These are phyloP conservation scores for Sebastes cheni DNA, from an alignment of 2,797 vertebrate genomes.

Conservation along the genomic window DNA sequence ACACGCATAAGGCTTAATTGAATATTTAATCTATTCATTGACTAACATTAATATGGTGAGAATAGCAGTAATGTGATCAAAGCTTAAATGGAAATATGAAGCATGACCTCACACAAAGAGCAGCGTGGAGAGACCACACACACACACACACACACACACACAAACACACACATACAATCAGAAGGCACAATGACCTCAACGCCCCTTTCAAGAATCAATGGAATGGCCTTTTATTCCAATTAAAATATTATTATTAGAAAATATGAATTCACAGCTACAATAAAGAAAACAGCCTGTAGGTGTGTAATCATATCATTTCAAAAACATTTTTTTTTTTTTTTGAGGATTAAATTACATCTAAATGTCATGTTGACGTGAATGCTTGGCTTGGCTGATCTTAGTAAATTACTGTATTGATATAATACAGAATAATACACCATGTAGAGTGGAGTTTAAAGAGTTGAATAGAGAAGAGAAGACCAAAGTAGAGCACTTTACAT, in stretches of 20 bases:
- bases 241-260: slow-evolving; percentile 54
- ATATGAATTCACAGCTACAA: slow-evolving; percentile 18
- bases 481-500: not conserved
- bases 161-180: slow-evolving; percentile 15
- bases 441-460: not conserved
- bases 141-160: not conserved
- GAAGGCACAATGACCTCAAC: slow-evolving; percentile 3
- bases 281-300: slow-evolving; percentile 62
- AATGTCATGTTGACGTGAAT: slow-evolving; percentile 74
- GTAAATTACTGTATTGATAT: slow-evolving; percentile 71
- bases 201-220: slow-evolving; percentile 60
- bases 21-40: slow-evolving; percentile 75
- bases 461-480: not conserved
- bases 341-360: slow-evolving; percentile 72
- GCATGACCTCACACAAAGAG: slow-evolving; percentile 55
- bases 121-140: slow-evolving; percentile 6
- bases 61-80: slow-evolving; percentile 64
- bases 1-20: slow-evolving; percentile 60
- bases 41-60: slow-evolving; percentile 66
- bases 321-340: slow-evolving; percentile 22
- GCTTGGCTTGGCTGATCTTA: slow-evolving; percentile 61
- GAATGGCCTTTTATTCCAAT: slow-evolving; percentile 69
- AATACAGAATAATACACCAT: slow-evolving; percentile 2
- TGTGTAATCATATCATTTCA: slow-evolving; percentile 53
- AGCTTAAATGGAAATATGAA: slow-evolving; percentile 65